Evolutionary conservation across 2,113 vertebrate genomes (phyloP).

Genomic region (Callipepla californica): DNA sequence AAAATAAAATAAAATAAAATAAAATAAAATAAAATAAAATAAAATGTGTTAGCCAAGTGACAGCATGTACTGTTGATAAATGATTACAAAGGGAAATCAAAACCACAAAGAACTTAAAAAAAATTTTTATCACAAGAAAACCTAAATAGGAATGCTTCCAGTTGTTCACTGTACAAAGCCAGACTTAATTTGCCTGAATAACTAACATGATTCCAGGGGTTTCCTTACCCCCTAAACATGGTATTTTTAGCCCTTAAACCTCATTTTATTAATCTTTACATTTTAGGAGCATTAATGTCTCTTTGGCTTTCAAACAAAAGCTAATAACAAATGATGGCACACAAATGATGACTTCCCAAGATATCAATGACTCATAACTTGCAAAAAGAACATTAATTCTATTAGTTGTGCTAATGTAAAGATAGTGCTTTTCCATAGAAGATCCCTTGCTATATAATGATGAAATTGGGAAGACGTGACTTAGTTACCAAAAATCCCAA

Average conservation of each 20-base stretch:
- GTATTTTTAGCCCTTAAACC: neutral
- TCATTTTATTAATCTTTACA: neutral
- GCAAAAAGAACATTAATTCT: neutral
- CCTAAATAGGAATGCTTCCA: neutral
- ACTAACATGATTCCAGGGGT: neutral
- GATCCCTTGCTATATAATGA: neutral
- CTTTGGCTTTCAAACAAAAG: neutral
- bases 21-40: too few relatives aligned
- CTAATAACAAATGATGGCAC: neutral
- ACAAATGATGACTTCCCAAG: neutral
- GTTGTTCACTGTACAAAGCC: neutral
- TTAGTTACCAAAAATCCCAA: constrained; percentile 20
- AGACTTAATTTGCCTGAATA: neutral
- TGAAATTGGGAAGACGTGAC: neutral
- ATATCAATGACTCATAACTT: neutral
- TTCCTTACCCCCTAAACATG: neutral
- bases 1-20: too few relatives aligned
- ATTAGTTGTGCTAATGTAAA: rapidly evolving
- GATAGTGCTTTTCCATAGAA: constrained; percentile 31
- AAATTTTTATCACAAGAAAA: neutral
- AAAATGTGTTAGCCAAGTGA: neutral
- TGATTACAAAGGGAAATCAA: neutral
- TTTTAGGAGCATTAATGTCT: neutral
- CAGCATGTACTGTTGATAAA: neutral
- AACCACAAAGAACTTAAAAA: neutral